Evolutionary conservation across 1,140 invertebrate species (phyloP).

Genomic region (Magallana angulata): DNA sequence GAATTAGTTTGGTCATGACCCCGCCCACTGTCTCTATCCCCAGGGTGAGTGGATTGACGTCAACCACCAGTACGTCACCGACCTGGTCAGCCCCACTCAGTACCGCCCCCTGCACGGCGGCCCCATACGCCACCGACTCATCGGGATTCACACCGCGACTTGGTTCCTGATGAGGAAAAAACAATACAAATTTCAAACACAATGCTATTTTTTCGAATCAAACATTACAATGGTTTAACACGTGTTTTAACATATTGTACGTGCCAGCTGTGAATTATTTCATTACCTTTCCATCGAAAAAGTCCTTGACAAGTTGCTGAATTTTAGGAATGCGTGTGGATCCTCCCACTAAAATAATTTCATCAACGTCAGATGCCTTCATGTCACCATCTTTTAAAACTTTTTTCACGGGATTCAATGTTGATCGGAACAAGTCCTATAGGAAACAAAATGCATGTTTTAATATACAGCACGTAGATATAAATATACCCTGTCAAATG

Average conservation of each 20-base stretch:
- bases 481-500: too few species aligned
- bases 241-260: not conserved
- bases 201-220: not conserved
- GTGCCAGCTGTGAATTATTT: not conserved
- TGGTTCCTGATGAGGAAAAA: conserved; percentile 86
- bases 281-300: conserved; percentile 86
- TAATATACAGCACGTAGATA: too few species aligned
- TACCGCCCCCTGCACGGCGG: conserved; percentile 97
- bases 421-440: conserved; percentile 96
- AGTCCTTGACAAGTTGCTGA: conserved; percentile 98
- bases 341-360: conserved; percentile 99
- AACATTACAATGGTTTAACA: not conserved
- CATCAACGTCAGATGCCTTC: conserved; percentile 98
- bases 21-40: conserved; percentile 99
- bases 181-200: not conserved
- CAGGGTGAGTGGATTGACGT: conserved; percentile 98
- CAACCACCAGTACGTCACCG: conserved; percentile 93
- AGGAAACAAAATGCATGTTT: conserved; percentile 47
- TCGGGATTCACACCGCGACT: conserved; percentile 98
- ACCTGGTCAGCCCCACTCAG: conserved; percentile 87
- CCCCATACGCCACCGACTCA: conserved; percentile 89
- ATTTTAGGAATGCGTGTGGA: conserved; percentile 99
- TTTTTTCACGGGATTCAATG: conserved; percentile 93
- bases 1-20: conserved; percentile 99
- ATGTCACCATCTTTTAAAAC: conserved; percentile 97